Evolutionary conservation across 2,113 vertebrate genomes (phyloP).

Genomic region (Catharus fuscescens): DNA sequence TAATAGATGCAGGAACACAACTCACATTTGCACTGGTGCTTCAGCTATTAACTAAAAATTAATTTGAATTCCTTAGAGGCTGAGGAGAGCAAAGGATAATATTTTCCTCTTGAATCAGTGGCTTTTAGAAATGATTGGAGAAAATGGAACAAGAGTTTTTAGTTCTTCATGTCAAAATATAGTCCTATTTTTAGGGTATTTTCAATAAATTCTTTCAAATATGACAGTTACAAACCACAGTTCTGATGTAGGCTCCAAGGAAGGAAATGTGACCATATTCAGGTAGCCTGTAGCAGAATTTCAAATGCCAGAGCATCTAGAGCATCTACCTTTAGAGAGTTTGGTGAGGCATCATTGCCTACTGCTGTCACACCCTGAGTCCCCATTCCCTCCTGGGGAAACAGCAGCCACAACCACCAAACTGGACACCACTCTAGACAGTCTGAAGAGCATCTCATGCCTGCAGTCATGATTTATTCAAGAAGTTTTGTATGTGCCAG

Average conservation of each 20-base stretch:
- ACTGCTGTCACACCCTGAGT: not conserved
- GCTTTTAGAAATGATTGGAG: not conserved
- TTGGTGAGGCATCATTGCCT: not conserved
- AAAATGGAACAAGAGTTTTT: not conserved
- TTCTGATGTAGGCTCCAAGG: not conserved
- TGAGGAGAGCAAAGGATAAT: not conserved
- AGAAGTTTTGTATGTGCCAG: not conserved
- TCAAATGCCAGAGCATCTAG: not conserved
- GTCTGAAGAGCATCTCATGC: not conserved
- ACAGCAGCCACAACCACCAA: not conserved
- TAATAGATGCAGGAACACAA: slow-evolving; percentile 15
- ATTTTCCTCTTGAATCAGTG: not conserved
- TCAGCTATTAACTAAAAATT: not conserved
- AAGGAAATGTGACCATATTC: not conserved
- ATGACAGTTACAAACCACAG: not conserved
- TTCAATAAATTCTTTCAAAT: not conserved
- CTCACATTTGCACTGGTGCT: not conserved
- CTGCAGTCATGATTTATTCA: slow-evolving; percentile 6
- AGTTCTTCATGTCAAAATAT: not conserved
- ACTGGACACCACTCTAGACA: not conserved
- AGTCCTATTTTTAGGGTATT: not conserved
- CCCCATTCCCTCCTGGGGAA: accelerated
- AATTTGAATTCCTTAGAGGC: not conserved
- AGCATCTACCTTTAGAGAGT: not conserved
- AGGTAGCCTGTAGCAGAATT: not conserved